Conservation (phyloP, 1,140 invertebrate genomes). For the Saxidomus purpurata region DNA sequence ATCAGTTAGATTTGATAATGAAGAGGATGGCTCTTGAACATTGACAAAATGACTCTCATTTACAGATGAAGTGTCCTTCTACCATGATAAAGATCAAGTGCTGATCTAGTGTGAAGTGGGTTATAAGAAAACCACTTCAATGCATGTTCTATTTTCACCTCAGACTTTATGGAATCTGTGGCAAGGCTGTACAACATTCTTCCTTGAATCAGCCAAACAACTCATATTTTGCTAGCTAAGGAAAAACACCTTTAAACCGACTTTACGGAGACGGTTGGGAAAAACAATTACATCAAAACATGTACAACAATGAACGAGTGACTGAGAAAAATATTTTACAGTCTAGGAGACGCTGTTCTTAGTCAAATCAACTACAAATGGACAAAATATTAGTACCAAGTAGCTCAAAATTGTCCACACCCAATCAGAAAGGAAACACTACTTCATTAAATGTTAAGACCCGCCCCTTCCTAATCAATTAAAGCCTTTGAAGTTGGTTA, state of each 20-base stretch:
- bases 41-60: not conserved
- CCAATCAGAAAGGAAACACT: not conserved
- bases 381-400: not conserved
- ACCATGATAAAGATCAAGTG: slow-evolving; percentile 33
- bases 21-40: not conserved
- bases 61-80: slow-evolving; percentile 7
- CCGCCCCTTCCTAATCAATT: no score
- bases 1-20: not conserved
- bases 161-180: slow-evolving; percentile 10
- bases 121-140: slow-evolving; percentile 34
- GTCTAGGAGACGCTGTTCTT: not conserved
- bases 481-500: no score
- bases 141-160: not conserved
- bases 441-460: no score
- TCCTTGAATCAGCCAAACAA: not conserved
- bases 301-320: no score
- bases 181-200: not conserved
- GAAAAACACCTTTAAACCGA: not conserved
- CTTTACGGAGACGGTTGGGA: not conserved
- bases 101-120: slow-evolving; percentile 23
- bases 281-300: not conserved
- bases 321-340: not conserved
- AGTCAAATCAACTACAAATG: not conserved
- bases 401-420: not conserved
- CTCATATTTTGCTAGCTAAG: no score